Base-by-base conservation (phyloP, 2,888 invertebrate species). In the Brassicogethes aeneus region DNA sequence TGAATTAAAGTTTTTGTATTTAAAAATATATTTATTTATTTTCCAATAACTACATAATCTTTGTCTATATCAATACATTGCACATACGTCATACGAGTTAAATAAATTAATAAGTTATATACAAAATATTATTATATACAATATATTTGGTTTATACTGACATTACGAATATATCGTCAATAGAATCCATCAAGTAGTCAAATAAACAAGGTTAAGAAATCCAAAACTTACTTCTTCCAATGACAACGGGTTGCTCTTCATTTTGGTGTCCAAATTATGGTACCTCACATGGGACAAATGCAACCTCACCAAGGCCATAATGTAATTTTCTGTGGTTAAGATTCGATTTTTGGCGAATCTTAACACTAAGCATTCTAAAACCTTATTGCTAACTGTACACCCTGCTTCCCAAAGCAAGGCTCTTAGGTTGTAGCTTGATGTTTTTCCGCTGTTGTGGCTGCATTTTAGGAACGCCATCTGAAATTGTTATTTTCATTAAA, bases 211-310 rank as follows among this genome's bases (percentile, higher is more conserved):
- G n/a, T n/a, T n/a, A n/a, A n/a, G n/a, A n/a, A n/a, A n/a, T n/a
- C n/a, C n/a, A n/a, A n/a, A n/a, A n/a, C n/a, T 62, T 61, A 81
- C 81, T 73, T 83, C 82, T 71, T 83, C 83, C 49, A 83, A 62
- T 7, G 82, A 79, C 44, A 82, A 68, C 31, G 82, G 82, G 64
- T 80, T 83, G 45, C 77, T 76, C 64, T 82, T 82, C 70, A 80
- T 73, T 69, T 82, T 82, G 30, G 79, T 75, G 59, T 83, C 82
- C 50, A 84, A 70, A 55, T 74, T 79, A 56, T 80, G 80, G 64
- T 77, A 80, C 44, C 82, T 65, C 59, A 83, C 78, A 60, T 80
- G 79, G 5, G 80, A 75, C 43, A 79, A 64, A 64, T 80, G 77
- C 16, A 80, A 65, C 51, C 78, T 65, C 36, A 77, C 74, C 69